Percentiles rank a stretch among this genome's conserved stretches.
Conservation (phyloP, 2,888 invertebrate genomes). For the Dolomedes plantarius region DNA sequence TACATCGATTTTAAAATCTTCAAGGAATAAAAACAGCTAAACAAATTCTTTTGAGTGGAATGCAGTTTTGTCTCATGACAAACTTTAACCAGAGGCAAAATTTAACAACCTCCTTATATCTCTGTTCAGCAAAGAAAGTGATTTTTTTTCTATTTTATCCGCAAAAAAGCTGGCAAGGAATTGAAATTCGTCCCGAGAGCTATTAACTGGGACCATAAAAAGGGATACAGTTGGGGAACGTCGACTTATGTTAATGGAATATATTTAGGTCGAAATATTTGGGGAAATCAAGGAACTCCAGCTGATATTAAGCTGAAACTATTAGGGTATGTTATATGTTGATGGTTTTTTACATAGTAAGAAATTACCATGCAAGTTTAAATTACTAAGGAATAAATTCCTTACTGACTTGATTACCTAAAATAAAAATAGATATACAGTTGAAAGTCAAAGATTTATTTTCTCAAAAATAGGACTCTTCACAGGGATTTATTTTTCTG, state of each 20-base stretch:
- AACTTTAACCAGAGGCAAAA: background rate
- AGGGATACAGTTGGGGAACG: background rate
- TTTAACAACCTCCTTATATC: constrained; percentile 2
- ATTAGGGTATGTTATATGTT: too few species aligned
- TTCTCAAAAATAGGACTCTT: too few species aligned
- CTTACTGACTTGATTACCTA: too few species aligned
- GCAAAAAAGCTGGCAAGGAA: background rate
- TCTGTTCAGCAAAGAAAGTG: background rate
- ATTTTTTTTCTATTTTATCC: background rate
- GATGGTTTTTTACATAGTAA: too few species aligned
- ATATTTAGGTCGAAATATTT: background rate
- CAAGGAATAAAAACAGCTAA: background rate
- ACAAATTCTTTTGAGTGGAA: background rate
- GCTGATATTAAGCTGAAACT: too few species aligned
- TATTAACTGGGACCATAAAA: background rate
- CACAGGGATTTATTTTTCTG: too few species aligned
- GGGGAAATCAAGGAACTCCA: too few species aligned
- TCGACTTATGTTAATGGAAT: background rate
- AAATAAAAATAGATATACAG: too few species aligned
- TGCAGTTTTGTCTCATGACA: background rate
- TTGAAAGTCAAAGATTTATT: too few species aligned
- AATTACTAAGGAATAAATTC: too few species aligned
- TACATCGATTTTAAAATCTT: background rate
- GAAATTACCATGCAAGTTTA: too few species aligned
- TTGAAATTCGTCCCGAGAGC: background rate